Percentiles rank a stretch among this genome's conserved stretches.
Evolutionary conservation across 2,888 invertebrate genomes (phyloP).

Genomic region (Phytoseiulus persimilis): DNA sequence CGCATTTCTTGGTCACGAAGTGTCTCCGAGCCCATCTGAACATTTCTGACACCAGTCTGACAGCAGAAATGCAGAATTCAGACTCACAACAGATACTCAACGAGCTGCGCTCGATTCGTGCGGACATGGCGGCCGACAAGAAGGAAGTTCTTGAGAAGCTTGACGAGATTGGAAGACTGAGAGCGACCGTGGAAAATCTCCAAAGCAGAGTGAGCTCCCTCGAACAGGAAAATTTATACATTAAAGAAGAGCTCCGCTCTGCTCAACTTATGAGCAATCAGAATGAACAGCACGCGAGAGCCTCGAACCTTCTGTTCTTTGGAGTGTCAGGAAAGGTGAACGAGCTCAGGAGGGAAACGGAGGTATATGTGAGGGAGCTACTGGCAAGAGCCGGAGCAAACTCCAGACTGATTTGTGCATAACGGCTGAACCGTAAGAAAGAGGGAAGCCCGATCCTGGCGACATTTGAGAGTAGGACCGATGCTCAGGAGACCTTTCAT

Average conservation of each 20-base stretch:
- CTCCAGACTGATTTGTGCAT: background rate
- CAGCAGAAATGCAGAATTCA: background rate
- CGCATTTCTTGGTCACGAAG: background rate
- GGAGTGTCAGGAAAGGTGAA: background rate
- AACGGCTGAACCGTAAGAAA: background rate
- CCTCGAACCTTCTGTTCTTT: background rate
- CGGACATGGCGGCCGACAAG: background rate
- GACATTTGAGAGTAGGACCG: background rate
- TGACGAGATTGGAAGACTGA: background rate
- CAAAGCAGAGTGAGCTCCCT: background rate
- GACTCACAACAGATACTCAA: background rate
- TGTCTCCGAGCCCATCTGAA: background rate
- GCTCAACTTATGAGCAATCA: background rate
- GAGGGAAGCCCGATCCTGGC: background rate
- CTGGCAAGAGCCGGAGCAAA: background rate
- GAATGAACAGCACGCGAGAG: background rate
- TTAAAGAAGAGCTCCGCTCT: background rate
- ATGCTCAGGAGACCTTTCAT: background rate
- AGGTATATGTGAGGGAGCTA: background rate
- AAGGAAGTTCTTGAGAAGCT: background rate
- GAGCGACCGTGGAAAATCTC: background rate
- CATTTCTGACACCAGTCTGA: too few relatives aligned
- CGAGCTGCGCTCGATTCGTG: background rate
- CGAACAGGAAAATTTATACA: background rate
- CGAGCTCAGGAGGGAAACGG: background rate